phyloP scores from a whole-genome alignment of 2,797 vertebrate species.

The Dendrocincla tyrannina region DNA sequence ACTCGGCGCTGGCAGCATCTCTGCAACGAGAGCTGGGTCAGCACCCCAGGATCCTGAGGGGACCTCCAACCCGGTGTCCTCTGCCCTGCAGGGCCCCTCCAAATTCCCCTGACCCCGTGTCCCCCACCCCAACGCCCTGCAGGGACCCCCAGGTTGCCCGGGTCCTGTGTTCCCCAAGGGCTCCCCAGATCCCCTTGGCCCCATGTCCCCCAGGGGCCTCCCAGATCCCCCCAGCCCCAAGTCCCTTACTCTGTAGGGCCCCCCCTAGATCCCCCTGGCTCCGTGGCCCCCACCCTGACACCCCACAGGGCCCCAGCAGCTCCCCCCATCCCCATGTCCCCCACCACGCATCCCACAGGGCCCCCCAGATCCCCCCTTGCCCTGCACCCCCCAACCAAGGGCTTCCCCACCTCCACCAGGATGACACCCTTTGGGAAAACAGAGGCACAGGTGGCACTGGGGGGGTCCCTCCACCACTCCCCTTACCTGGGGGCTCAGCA shows the following conservation, averaged over 20 bases:
- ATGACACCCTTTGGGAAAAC: neutral
- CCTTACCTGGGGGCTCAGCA: constrained; percentile 5
- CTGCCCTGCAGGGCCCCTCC: neutral
- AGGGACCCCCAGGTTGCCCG: neutral
- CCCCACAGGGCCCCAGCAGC: neutral
- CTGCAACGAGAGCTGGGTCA: neutral
- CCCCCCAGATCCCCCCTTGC: neutral
- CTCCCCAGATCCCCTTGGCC: too few species aligned
- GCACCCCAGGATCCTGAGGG: too few species aligned
- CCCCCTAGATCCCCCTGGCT: too few species aligned
- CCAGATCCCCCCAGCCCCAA: neutral
- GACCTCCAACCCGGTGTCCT: too few species aligned
- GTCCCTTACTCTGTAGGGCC: neutral
- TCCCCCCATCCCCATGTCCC: neutral
- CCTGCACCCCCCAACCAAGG: too few species aligned
- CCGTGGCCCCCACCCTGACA: neutral
- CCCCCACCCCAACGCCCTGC: neutral
- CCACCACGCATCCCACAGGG: neutral
- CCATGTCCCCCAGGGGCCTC: neutral
- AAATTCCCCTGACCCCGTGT: neutral
- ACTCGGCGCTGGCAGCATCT: rapidly evolving
- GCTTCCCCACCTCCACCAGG: neutral
- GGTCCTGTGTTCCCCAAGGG: neutral
- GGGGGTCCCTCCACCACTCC: neutral
- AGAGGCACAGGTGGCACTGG: neutral